Percentiles rank a stretch among this genome's conserved stretches.
phyloP scores from a whole-genome alignment of 2,113 vertebrate species.

The Casuarius casuarius region DNA sequence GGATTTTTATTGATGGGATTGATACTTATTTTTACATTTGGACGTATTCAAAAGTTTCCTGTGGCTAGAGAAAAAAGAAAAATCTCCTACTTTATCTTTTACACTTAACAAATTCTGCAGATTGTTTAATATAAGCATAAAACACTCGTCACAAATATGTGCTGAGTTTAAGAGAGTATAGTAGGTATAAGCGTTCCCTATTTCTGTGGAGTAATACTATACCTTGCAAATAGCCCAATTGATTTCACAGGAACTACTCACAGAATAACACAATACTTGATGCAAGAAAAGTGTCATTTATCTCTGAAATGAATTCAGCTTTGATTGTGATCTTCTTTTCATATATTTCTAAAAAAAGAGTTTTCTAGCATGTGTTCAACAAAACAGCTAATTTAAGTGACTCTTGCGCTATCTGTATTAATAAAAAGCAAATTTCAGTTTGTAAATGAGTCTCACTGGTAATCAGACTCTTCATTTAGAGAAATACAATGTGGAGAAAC shows the following conservation, averaged over 20 bases:
- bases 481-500: not conserved
- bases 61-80: not conserved
- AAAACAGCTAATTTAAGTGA: constrained; percentile 42
- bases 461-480: not conserved
- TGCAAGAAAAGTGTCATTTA: not conserved
- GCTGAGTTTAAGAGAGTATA: not conserved
- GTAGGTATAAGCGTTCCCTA: not conserved
- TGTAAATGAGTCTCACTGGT: constrained; percentile 4
- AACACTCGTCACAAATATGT: not conserved
- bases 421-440: constrained; percentile 10
- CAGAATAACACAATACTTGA: not conserved
- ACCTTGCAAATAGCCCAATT: not conserved
- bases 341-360: not conserved
- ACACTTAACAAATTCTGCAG: not conserved
- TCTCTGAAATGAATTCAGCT: constrained; percentile 27
- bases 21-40: not conserved
- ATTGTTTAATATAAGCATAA: not conserved
- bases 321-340: constrained; percentile 38
- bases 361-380: not conserved
- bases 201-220: not conserved
- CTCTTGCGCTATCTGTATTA: not conserved
- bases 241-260: constrained; percentile 12
- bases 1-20: not conserved
- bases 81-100: not conserved
- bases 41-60: not conserved